Percentiles rank a stretch among this genome's conserved stretches.
phyloP scores from a whole-genome alignment of 2,797 vertebrate species.

The Oreochromis mossambicus region DNA sequence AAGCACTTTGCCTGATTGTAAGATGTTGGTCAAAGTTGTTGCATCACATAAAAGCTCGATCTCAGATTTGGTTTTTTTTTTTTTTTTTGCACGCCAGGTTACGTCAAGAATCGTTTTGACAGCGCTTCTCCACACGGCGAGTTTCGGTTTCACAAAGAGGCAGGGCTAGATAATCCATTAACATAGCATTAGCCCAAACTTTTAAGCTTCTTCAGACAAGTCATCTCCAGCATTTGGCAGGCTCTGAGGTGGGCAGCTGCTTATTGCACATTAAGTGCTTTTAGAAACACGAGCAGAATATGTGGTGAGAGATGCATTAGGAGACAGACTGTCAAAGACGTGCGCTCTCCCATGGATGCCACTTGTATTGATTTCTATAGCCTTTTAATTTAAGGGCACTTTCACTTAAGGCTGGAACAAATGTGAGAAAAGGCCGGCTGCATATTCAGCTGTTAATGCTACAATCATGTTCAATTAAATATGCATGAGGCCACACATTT shows the following conservation, averaged over 20 bases:
- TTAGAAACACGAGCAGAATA: conserved; percentile 58
- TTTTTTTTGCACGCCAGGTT: conserved; percentile 44
- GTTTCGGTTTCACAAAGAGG: conserved; percentile 50
- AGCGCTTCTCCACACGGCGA: conserved; percentile 47
- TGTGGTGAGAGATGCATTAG: conserved; percentile 64
- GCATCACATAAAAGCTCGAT: conserved; percentile 50
- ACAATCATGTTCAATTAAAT: conserved; percentile 90
- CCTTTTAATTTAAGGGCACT: conserved; percentile 79
- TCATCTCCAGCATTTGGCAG: conserved; percentile 53
- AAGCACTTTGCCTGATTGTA: conserved; percentile 31
- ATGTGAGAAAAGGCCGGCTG: conserved; percentile 65
- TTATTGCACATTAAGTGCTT: conserved; percentile 69
- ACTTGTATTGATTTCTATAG: conserved; percentile 74
- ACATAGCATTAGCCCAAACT: conserved; percentile 57
- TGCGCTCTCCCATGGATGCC: conserved; percentile 61
- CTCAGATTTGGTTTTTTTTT: conserved; percentile 48
- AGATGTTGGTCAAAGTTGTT: conserved; percentile 58
- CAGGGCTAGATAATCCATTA: conserved; percentile 48
- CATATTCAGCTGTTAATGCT: conserved; percentile 80
- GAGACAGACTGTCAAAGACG: conserved; percentile 51
- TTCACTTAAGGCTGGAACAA: conserved; percentile 68
- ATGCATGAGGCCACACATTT: conserved; percentile 82
- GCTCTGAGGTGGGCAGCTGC: conserved; percentile 52
- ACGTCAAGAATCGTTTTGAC: conserved; percentile 61
- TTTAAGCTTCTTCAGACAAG: conserved; percentile 64